A percentile compares a stretch with the other conserved stretches of the same genome.
phyloP scores from a whole-genome alignment of 2,113 vertebrate species.

The Rhinolophus sinicus region DNA sequence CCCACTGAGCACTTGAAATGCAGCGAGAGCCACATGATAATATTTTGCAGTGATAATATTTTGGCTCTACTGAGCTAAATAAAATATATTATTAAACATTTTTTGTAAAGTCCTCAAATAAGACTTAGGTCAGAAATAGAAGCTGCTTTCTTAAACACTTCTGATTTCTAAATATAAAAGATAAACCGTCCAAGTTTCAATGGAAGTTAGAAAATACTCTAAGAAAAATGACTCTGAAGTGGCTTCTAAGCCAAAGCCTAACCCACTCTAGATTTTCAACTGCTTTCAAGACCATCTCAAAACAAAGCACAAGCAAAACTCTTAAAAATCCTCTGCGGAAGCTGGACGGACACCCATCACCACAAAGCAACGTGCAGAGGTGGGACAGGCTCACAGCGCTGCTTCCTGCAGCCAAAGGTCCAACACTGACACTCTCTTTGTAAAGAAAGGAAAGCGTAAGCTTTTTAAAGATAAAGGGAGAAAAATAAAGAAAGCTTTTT shows the following conservation, averaged over 20 bases:
- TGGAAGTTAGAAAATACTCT: neutral
- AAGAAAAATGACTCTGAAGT: conserved; percentile 11
- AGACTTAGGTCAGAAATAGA: conserved; percentile 3
- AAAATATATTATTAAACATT: neutral
- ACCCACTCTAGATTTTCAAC: neutral
- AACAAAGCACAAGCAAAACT: neutral
- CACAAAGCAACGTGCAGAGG: conserved; percentile 18
- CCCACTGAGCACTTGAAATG: neutral
- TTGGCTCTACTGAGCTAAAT: neutral
- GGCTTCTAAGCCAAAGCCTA: neutral
- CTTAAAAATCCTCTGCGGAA: neutral
- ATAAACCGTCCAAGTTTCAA: neutral
- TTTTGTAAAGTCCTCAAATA: neutral
- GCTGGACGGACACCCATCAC: neutral
- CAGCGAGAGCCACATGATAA: neutral
- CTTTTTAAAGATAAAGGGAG: conserved; percentile 8
- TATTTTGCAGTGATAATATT: neutral
- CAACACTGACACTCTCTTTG: neutral
- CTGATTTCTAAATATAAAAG: conserved; percentile 39
- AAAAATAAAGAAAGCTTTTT: neutral
- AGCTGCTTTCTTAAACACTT: conserved; percentile 8
- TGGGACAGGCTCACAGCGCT: neutral
- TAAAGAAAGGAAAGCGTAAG: neutral
- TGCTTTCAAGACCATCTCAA: neutral
- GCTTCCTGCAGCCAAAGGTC: neutral